Evolutionary conservation across 1,140 invertebrate species (phyloP), one percentile per base, ranked within the genome.

Genomic region (Caenorhabditis remanei): DNA sequence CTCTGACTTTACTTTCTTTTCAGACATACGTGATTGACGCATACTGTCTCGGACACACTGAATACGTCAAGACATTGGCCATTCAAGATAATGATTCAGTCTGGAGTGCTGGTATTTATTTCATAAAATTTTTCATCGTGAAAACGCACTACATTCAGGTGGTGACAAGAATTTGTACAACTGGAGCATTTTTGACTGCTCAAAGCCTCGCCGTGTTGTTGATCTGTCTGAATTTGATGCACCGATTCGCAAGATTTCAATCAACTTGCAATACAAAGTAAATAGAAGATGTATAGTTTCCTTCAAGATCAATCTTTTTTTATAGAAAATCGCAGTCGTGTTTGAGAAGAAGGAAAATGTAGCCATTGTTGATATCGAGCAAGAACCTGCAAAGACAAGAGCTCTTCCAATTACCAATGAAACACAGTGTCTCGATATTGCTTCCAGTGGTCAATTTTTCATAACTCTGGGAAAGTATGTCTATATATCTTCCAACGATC

Each of bases 31-130:
- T 84, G 2, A 61, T 84, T 24, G 83, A 84, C 2, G 41, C 55
- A 9, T 84, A 21, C 32, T 84, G 41, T 32, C 83, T 84, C 13
- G 83, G 83, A n/a, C 83, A 84, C 55, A 84, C 83, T 14, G 83
- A 84, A 61, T 84, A 61, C 32, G 83, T 84, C 19, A 61, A 43
- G 14, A 84, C 83, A 24, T n/a, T 84, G 55, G 83, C 83, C 13
- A 21, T 84, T 5, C 83, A 84, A n/a, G 48, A 61, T n/a, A 84
- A 84, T 65, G 55, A 63, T 24, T 53, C 71, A 14, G 9, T 84
- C 1, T 84, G 55, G 55, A 84, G 83, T 40, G 32, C 83, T 40
- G 82, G 82, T 83, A 56, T 48, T 19, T 21, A 32, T 21, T n/a
- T 21, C 9, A 7, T 75, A 2, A 13, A 53, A 53, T 41, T 9